Evolutionary conservation across 2,797 vertebrate species (phyloP).

Genomic region (Buphagus erythrorhynchus): DNA sequence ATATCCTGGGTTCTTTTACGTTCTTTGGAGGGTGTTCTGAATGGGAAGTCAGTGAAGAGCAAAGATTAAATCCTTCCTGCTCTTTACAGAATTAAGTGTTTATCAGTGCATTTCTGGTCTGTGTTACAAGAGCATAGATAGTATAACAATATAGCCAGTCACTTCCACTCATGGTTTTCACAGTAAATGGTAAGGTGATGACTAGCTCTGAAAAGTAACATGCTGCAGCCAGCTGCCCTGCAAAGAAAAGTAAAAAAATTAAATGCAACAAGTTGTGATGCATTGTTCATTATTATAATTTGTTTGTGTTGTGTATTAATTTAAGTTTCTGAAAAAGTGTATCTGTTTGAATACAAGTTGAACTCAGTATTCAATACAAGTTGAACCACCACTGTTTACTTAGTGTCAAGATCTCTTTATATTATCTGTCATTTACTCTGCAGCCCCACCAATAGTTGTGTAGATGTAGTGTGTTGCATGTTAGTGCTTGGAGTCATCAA

Average conservation of each 20-base stretch:
- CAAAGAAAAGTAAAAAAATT: background rate
- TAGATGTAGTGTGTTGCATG: background rate
- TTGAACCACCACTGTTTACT: background rate
- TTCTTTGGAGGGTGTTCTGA: background rate
- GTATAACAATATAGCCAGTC: background rate
- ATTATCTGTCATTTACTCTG: background rate
- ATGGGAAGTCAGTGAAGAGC: background rate
- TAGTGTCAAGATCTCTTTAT: background rate
- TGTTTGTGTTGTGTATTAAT: background rate
- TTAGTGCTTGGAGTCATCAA: background rate
- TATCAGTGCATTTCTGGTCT: background rate
- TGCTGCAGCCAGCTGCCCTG: background rate
- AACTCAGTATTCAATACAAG: background rate
- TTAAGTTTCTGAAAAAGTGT: background rate
- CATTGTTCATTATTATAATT: background rate
- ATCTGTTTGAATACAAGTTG: background rate
- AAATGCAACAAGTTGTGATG: background rate
- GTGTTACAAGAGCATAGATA: background rate
- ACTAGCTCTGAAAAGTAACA: background rate
- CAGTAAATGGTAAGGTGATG: background rate
- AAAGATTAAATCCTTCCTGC: background rate
- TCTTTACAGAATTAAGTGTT: background rate
- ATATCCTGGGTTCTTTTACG: background rate
- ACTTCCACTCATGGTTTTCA: background rate
- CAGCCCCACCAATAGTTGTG: background rate